Percentiles rank a stretch among this genome's conserved stretches.
These are phyloP conservation scores for Chymomyza amoena DNA, from an alignment of 2,888 invertebrate genomes.

Conservation along the genomic window DNA sequence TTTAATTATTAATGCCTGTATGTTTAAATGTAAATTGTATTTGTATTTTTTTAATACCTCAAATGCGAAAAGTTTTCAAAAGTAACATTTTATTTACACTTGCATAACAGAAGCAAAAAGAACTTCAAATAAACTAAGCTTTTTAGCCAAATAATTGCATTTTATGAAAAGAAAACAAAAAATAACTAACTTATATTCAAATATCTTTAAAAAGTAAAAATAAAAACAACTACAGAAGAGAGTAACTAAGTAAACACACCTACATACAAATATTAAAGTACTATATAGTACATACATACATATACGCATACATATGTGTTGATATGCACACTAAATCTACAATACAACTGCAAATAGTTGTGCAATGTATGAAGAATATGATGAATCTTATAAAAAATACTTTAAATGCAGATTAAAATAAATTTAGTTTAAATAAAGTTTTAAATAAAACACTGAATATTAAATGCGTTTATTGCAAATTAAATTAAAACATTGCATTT, in stretches of 20 bases:
- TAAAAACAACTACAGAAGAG: constrained; percentile 21
- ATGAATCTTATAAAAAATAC: constrained; percentile 43
- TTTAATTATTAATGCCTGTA: constrained; percentile 52
- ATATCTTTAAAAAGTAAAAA: background rate
- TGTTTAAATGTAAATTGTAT: constrained; percentile 53
- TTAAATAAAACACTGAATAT: constrained; percentile 55
- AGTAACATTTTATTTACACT: background rate
- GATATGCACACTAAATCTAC: constrained; percentile 1
- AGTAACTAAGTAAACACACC: constrained; percentile 63
- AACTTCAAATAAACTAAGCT: constrained; percentile 39
- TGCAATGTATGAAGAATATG: constrained; percentile 2
- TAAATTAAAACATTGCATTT: too few relatives aligned
- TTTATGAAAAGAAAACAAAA: constrained; percentile 1
- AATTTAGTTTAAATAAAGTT: constrained; percentile 67
- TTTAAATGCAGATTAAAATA: constrained; percentile 53
- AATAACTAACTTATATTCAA: background rate
- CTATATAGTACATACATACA: constrained; percentile 38
- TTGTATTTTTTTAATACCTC: constrained; percentile 72
- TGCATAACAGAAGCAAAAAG: background rate
- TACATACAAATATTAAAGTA: constrained; percentile 48
- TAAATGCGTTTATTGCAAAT: background rate
- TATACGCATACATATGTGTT: constrained; percentile 2
- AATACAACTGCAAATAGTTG: background rate
- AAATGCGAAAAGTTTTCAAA: constrained; percentile 30
- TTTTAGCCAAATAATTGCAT: constrained; percentile 19